Conservation (phyloP, 1,140 invertebrate species). For the Belonocnema kinseyi region DNA sequence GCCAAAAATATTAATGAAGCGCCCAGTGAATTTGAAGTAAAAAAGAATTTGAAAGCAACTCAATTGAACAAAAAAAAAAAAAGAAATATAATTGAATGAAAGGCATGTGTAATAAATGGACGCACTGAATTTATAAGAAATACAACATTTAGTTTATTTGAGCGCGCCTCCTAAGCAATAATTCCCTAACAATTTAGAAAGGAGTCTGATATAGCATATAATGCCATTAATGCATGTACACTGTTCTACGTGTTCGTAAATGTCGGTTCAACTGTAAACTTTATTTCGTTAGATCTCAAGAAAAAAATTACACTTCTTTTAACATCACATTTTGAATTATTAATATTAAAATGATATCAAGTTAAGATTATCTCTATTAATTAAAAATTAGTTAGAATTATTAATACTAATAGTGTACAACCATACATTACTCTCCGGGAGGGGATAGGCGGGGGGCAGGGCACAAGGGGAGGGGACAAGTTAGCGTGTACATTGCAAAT, state of each 20-base stretch:
- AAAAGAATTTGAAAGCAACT: neutral
- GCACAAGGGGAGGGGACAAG: slow-evolving; percentile 42
- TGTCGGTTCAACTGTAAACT: slow-evolving; percentile 69
- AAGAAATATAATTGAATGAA: neutral
- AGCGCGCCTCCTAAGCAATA: slow-evolving; percentile 72
- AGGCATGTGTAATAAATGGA: slow-evolving; percentile 28
- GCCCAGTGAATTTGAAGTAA: too few species aligned
- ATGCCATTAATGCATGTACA: slow-evolving; percentile 49
- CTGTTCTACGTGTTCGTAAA: slow-evolving; percentile 62
- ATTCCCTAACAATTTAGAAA: slow-evolving; percentile 71
- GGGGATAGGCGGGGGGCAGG: neutral
- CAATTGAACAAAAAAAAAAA: neutral
- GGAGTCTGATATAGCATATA: slow-evolving; percentile 54
- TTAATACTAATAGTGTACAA: slow-evolving; percentile 76
- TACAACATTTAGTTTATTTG: slow-evolving; percentile 74
- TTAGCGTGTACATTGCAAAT: slow-evolving; percentile 64
- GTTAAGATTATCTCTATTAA: slow-evolving; percentile 69
- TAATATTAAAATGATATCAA: slow-evolving; percentile 74
- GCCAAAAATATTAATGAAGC: too few species aligned
- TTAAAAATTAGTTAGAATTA: slow-evolving; percentile 75
- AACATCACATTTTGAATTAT: slow-evolving; percentile 74
- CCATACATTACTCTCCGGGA: slow-evolving; percentile 65
- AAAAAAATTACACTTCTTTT: slow-evolving; percentile 71
- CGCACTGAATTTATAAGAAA: slow-evolving; percentile 65
- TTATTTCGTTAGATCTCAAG: slow-evolving; percentile 69